These are phyloP conservation scores for Saccopteryx leptura DNA, from an alignment of 2,113 vertebrate species.

Conservation along the genomic window DNA sequence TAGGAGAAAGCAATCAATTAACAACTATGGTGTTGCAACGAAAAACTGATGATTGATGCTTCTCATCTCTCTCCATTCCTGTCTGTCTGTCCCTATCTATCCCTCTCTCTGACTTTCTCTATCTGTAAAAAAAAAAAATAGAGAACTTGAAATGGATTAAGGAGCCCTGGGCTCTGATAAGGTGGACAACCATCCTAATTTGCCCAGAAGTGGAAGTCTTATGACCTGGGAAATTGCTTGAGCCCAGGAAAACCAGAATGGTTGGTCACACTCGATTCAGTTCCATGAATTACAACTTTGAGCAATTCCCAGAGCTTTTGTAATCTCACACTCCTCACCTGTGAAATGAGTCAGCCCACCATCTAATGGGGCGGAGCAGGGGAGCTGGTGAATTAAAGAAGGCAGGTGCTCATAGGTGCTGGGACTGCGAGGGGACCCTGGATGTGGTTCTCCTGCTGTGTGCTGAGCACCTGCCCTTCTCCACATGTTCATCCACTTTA, in stretches of 20 bases:
- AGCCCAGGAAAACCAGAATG: background rate
- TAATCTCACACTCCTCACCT: background rate
- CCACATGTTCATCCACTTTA: background rate
- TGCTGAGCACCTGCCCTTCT: background rate
- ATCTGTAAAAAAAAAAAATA: no score
- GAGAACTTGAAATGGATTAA: background rate
- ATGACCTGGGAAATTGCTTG: background rate
- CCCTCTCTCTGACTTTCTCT: no score
- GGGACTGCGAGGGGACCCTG: background rate
- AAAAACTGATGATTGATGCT: no score
- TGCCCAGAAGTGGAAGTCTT: background rate
- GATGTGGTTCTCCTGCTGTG: rapidly evolving
- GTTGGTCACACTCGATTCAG: background rate
- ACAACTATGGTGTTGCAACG: no score
- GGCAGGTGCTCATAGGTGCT: background rate
- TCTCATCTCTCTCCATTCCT: no score
- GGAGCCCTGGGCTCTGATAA: background rate
- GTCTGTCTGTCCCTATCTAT: no score
- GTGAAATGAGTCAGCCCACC: background rate
- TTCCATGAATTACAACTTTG: background rate
- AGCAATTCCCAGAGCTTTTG: background rate
- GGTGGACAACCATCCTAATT: rapidly evolving
- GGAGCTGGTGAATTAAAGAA: background rate
- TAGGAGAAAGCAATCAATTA: no score
- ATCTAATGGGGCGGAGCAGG: background rate